Base-by-base conservation (phyloP, 2,888 invertebrate genomes). In the Ennomos fuscantarius region DNA sequence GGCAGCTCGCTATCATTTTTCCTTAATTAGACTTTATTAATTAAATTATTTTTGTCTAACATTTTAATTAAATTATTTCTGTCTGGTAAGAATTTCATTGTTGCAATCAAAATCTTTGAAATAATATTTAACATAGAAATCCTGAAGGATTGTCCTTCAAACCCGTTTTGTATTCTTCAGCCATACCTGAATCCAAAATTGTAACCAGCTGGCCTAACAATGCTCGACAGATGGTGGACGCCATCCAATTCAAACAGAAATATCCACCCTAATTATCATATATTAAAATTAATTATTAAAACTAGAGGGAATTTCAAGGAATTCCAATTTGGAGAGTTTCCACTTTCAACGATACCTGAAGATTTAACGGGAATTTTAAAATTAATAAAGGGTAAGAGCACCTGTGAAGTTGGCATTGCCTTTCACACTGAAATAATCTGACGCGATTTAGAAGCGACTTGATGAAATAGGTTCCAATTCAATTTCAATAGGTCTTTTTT, bases 271-370 rank as follows among this genome's bases (percentile, higher is more conserved):
- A 76, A 87, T 87, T 87, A 79, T 55, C 83, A 87, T 87, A 85
- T 68, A 83, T 87, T 87, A 79, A 82, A 82, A 86, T 86, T 82
- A 84, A 87, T 84, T 82, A 76, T 78, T 76, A 66, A 68, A 81
- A 79, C 76, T 73, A 73, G 60, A 73, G 71, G 66, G 63, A 42
- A 60, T 52, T 62, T 32, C 50, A 32, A 56, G 55, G 41, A 71
- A 72, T 76, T 79, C 70, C 64, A 71, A 73, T 74, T 69, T 51
- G 74, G 65, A 71, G 68, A 72, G 70, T 71, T 70, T 34, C 49
- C 51, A 64, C 67, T 71, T 70, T 34, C 50, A 50, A 64, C 67
- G 69, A 60, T 70, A 39, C 68, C 63, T 58, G 52, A 70, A 62
- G 52, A 62, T 47, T 62, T 55, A 36, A 60, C 51, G 47, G 55